A percentile compares a stretch with the other conserved stretches of the same genome.
These are phyloP conservation scores for Otus sunia DNA, from an alignment of 2,113 vertebrate genomes.

Conservation along the genomic window DNA sequence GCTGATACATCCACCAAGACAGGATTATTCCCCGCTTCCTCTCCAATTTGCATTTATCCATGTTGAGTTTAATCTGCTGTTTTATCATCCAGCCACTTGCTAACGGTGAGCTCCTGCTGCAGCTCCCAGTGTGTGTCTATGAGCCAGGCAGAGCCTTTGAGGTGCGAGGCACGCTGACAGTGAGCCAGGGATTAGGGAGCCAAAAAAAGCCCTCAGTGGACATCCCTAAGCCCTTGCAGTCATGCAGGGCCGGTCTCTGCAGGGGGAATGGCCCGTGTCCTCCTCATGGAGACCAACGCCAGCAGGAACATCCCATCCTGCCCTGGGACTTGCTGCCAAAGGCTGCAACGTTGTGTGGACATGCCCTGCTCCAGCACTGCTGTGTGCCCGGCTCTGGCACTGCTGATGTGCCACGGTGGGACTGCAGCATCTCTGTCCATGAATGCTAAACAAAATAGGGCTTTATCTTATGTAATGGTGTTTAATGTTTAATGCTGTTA, in stretches of 20 bases:
- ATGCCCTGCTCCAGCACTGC: neutral
- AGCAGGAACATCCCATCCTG: neutral
- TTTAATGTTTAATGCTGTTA: slow-evolving; percentile 51
- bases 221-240: neutral
- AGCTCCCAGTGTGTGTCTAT: accelerated
- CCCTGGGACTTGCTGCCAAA: neutral
- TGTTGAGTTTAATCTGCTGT: slow-evolving; percentile 4
- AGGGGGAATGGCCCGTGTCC: neutral
- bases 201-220: neutral
- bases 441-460: slow-evolving; percentile 12
- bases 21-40: neutral
- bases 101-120: neutral
- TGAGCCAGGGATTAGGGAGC: neutral
- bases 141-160: neutral
- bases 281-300: accelerated
- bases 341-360: accelerated
- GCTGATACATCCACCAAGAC: neutral
- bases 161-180: neutral
- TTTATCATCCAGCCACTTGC: neutral
- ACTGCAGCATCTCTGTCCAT: neutral
- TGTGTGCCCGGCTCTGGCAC: neutral
- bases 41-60: slow-evolving; percentile 25
- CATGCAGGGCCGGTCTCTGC: neutral
- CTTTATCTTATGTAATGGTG: slow-evolving; percentile 22
- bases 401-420: neutral